A percentile compares a stretch with the other conserved stretches of the same genome.
phyloP scores from a whole-genome alignment of 2,888 invertebrate genomes.

The Tiliacea aurago region DNA sequence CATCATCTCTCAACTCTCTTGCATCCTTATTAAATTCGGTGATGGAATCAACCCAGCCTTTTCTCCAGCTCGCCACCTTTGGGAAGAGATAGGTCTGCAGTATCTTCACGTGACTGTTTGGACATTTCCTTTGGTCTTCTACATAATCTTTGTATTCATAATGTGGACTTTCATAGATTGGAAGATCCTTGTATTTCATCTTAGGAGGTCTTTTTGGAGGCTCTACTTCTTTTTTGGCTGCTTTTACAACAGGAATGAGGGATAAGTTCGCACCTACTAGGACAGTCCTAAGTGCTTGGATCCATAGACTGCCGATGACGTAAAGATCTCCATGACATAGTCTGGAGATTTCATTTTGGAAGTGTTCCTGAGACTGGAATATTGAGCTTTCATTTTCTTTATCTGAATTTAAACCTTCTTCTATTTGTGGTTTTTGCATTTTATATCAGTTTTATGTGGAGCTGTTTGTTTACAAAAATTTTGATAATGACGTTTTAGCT shows the following conservation, averaged over 20 bases:
- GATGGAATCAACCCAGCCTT: conserved; percentile 38
- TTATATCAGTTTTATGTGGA: conserved; percentile 39
- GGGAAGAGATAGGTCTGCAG: conserved; percentile 75
- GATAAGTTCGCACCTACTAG: conserved; percentile 72
- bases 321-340: conserved; percentile 73
- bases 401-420: not conserved
- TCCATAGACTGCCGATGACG: conserved; percentile 76
- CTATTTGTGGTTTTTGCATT: conserved; percentile 45
- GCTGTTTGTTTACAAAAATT: conserved; percentile 65
- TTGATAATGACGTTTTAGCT: conserved; percentile 55
- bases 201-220: conserved; percentile 72
- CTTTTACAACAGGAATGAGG: conserved; percentile 75
- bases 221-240: conserved; percentile 61
- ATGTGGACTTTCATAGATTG: conserved; percentile 78
- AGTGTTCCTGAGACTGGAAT: conserved; percentile 62
- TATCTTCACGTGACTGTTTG: conserved; percentile 70
- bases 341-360: conserved; percentile 47
- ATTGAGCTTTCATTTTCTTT: conserved; percentile 19
- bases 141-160: conserved; percentile 76
- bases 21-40: conserved; percentile 41
- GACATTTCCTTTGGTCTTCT: conserved; percentile 69
- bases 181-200: conserved; percentile 81
- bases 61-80: conserved; percentile 68
- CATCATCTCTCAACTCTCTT: conserved; percentile 40
- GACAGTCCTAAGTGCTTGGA: conserved; percentile 69